phyloP scores from a whole-genome alignment of 2,888 invertebrate species.

The Synanthedon vespiformis region DNA sequence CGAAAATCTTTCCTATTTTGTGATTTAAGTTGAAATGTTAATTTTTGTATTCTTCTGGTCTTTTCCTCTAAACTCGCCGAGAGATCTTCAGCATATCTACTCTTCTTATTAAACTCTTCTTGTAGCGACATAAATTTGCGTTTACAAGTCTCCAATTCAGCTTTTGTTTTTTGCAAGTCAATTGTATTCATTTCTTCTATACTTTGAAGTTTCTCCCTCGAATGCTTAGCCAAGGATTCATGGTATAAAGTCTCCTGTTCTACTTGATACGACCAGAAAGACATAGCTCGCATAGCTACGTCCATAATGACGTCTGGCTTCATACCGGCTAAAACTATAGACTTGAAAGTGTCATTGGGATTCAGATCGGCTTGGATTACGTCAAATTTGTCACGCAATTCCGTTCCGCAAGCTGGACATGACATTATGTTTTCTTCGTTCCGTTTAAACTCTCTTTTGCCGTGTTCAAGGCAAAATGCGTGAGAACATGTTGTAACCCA shows the following conservation, averaged over 20 bases:
- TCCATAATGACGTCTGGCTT: slow-evolving; percentile 67
- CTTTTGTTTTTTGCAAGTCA: slow-evolving; percentile 56
- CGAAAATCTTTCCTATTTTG: slow-evolving; percentile 52
- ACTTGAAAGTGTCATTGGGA: slow-evolving; percentile 63
- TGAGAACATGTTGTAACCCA: slow-evolving; percentile 70
- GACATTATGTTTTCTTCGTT: slow-evolving; percentile 51
- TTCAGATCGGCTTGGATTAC: slow-evolving; percentile 64
- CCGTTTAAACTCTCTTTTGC: slow-evolving; percentile 58
- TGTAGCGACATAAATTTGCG: slow-evolving; percentile 53
- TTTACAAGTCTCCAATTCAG: slow-evolving; percentile 57
- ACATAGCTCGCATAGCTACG: slow-evolving; percentile 67
- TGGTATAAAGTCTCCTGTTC: slow-evolving; percentile 65
- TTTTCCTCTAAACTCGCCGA: slow-evolving; percentile 54
- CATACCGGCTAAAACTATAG: slow-evolving; percentile 65
- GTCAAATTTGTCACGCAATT: slow-evolving; percentile 62
- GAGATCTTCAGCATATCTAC: slow-evolving; percentile 55
- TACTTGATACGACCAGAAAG: slow-evolving; percentile 66
- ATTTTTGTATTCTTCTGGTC: slow-evolving; percentile 54
- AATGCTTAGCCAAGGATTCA: slow-evolving; percentile 57
- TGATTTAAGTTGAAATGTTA: slow-evolving; percentile 54
- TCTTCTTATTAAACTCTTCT: slow-evolving; percentile 51
- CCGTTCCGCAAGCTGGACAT: slow-evolving; percentile 64
- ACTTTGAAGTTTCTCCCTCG: slow-evolving; percentile 53
- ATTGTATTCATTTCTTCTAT: slow-evolving; percentile 56
- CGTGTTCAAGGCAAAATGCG: slow-evolving; percentile 67